Conservation (phyloP, 2,888 invertebrate species). For the Bedellia somnulentella region DNA sequence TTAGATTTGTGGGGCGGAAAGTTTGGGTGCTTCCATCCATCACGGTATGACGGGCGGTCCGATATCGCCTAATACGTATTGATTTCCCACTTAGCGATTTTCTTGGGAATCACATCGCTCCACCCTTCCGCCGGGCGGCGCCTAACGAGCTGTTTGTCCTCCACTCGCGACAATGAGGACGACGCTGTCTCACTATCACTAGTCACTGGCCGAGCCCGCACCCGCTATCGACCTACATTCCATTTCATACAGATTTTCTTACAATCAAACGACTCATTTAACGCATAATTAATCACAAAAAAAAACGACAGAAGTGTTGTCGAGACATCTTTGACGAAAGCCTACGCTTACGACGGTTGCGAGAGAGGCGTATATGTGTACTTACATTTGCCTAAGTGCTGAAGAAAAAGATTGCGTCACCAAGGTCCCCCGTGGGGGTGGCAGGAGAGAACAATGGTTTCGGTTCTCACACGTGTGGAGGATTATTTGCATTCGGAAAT, state of each 20-base stretch:
- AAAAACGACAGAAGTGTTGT: not conserved
- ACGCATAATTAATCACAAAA: not conserved
- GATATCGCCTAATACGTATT: constrained; percentile 61
- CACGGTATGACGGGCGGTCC: constrained; percentile 54
- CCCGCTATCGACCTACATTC: constrained; percentile 7
- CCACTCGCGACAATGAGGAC: constrained; percentile 33
- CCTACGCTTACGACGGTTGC: too few species aligned
- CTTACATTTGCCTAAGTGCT: constrained; percentile 50
- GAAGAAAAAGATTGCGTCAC: constrained; percentile 59
- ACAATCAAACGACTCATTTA: too few species aligned
- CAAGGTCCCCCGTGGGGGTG: constrained; percentile 50
- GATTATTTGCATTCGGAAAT: constrained; percentile 65
- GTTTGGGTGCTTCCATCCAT: constrained; percentile 56
- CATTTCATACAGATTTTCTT: too few species aligned
- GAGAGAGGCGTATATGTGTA: constrained; percentile 17
- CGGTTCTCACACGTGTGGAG: constrained; percentile 64
- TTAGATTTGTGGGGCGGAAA: constrained; percentile 46
- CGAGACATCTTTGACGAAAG: too few species aligned
- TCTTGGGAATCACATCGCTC: constrained; percentile 53
- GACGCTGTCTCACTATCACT: not conserved
- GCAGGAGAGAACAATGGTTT: constrained; percentile 61
- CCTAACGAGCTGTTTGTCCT: constrained; percentile 60
- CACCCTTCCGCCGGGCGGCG: constrained; percentile 50
- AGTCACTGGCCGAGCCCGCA: not conserved
- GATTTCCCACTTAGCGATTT: constrained; percentile 61